These are phyloP conservation scores for Drosophila biarmipes DNA, from an alignment of 1,140 invertebrate species.

Conservation along the genomic window DNA sequence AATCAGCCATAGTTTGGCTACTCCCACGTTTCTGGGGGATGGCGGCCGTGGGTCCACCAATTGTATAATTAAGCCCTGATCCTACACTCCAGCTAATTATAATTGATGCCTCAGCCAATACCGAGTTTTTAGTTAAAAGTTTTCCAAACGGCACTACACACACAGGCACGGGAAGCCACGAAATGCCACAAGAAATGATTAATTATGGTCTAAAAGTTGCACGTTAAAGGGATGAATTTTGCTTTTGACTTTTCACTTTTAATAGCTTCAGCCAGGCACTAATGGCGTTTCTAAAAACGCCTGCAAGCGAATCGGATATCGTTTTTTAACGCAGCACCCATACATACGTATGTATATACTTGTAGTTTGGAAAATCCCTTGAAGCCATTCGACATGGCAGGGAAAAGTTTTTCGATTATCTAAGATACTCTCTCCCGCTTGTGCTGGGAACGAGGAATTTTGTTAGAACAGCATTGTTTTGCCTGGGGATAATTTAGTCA, in stretches of 20 bases:
- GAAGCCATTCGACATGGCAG: conserved; percentile 40
- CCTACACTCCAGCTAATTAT: conserved; percentile 61
- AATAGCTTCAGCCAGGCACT: conserved; percentile 41
- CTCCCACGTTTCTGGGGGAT: neutral
- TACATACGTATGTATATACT: conserved; percentile 8
- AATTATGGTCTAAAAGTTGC: conserved; percentile 67
- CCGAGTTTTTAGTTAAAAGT: conserved; percentile 60
- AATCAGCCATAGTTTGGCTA: conserved; percentile 61
- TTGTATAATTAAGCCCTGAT: conserved; percentile 70
- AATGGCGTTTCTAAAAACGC: conserved; percentile 38
- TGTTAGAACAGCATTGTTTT: conserved; percentile 22
- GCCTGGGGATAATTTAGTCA: conserved; percentile 73
- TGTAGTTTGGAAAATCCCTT: conserved; percentile 56
- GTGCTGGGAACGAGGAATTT: conserved; percentile 17
- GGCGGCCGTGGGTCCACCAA: conserved; percentile 36
- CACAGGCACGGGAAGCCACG: neutral
- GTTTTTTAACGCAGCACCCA: conserved; percentile 50
- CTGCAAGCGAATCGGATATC: conserved; percentile 48
- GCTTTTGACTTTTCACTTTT: conserved; percentile 51
- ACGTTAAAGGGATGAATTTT: conserved; percentile 74
- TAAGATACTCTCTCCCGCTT: conserved; percentile 24
- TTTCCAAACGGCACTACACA: conserved; percentile 13
- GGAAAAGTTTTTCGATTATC: conserved; percentile 80
- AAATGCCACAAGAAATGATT: conserved; percentile 65
- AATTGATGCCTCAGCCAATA: conserved; percentile 73